Evolutionary conservation across 1,140 invertebrate species (phyloP).

Genomic region (Sycophaga agraensis): DNA sequence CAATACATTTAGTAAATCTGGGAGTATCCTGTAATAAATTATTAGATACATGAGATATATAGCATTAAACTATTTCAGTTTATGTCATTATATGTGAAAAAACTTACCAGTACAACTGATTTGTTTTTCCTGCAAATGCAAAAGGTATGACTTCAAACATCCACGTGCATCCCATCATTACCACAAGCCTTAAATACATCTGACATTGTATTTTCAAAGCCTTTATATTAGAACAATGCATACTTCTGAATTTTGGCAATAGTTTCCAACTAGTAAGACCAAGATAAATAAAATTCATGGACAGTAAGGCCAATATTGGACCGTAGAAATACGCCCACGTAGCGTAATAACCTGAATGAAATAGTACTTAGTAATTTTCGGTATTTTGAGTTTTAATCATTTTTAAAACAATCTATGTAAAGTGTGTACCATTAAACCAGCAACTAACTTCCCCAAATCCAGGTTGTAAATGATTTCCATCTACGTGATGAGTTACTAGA

Average conservation of each 20-base stretch:
- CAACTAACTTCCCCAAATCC: conserved; percentile 61
- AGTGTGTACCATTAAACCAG: conserved; percentile 64
- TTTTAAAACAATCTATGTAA: background rate
- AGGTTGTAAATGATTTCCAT: conserved; percentile 58
- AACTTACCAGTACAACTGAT: conserved; percentile 38
- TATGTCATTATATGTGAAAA: background rate
- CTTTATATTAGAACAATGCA: conserved; percentile 58
- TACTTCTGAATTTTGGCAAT: conserved; percentile 58
- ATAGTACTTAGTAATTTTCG: background rate
- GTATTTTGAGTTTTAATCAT: background rate
- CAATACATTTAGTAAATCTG: conserved; percentile 65
- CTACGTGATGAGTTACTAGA: conserved; percentile 58
- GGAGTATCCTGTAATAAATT: conserved; percentile 60
- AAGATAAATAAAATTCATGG: conserved; percentile 63
- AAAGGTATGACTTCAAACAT: conserved; percentile 67
- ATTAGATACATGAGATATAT: background rate
- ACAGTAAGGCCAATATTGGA: conserved; percentile 61
- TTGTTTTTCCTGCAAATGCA: conserved; percentile 18
- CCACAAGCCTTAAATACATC: conserved; percentile 68
- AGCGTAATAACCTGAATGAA: conserved; percentile 47
- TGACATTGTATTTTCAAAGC: conserved; percentile 63
- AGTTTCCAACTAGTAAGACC: conserved; percentile 59
- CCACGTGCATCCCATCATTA: conserved; percentile 75
- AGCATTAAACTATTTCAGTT: background rate
- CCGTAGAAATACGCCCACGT: conserved; percentile 69